Evolutionary conservation across 2,113 vertebrate species (phyloP), one percentile per base, ranked within the genome.

Genomic region (Pteropus alecto): DNA sequence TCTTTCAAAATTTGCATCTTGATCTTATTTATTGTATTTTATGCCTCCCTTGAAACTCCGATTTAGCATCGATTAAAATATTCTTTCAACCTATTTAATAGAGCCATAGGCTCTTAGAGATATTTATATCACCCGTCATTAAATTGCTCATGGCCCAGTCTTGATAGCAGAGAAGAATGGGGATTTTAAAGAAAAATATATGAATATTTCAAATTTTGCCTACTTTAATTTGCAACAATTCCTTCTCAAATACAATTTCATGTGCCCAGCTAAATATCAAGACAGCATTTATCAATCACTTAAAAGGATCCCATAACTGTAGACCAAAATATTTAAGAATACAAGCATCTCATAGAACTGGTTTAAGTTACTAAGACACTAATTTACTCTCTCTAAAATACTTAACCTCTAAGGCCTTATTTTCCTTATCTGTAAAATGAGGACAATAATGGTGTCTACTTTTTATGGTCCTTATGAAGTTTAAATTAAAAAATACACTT

Each of bases 401-500:
- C 15, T 74, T 54, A 56, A 48, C 7, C 33, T 28, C 67, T 71
- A 19, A 83, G 7, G 41, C 19, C 81, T 74, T 33, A 2, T 84
- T 90, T 90, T 63, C 43, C 51, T 51, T 43, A 60, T 21, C 54
- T 77, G 22, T 61, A 95, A 83, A 85, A 41, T 63, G 1, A 46
- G 18, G 21, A 30, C 19, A 68, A 48, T 58, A 68, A 38, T 19
- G 11, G 41, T 60, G 1, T 14, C 77, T 46, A 38, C 48, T 18
- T 79, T 28, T 6, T 33, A 28, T 6, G 24, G 5, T 82, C 41
- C 28, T 35, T 68, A 1, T 73, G 86, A 83, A 14, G 58, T 82
- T 89, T 81, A 85, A 76, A 83, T 84, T 78, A 93, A 73, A 92
- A 97, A 85, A 82, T 67, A 46, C 6, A 28, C 26, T 54, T 86